A percentile compares a stretch with the other conserved stretches of the same genome.
Conservation (phyloP, 1,140 invertebrate species). For the Monochamus saltuarius region DNA sequence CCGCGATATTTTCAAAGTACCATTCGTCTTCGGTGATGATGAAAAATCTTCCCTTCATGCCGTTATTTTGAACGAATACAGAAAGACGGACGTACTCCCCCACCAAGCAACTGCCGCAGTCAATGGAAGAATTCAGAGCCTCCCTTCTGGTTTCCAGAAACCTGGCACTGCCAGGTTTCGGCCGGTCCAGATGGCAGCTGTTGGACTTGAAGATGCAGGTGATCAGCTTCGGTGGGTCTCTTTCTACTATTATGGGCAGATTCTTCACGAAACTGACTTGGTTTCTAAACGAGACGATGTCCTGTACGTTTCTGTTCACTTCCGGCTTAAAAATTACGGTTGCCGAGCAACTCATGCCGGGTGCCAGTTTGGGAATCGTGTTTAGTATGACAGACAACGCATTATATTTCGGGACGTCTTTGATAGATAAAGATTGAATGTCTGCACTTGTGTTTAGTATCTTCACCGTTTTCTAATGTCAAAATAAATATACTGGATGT, state of each 20-base stretch:
- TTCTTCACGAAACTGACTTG: constrained; percentile 7
- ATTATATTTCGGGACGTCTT: constrained; percentile 15
- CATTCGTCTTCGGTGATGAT: constrained; percentile 39
- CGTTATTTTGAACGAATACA: constrained; percentile 36
- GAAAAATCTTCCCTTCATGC: constrained; percentile 37
- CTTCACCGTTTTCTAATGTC: constrained; percentile 28
- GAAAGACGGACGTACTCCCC: constrained; percentile 28
- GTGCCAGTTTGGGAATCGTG: constrained; percentile 22
- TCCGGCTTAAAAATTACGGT: constrained; percentile 31
- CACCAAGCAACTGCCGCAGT: constrained; percentile 38
- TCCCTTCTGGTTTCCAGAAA: constrained; percentile 22
- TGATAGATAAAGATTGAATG: constrained; percentile 21
- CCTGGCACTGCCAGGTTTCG: background rate
- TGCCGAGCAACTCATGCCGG: constrained; percentile 35
- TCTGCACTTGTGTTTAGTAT: constrained; percentile 27
- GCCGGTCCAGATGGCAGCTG: background rate
- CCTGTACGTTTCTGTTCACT: constrained; percentile 22
- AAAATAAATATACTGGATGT: constrained; percentile 10
- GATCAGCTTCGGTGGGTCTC: constrained; percentile 26
- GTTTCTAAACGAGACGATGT: constrained; percentile 24
- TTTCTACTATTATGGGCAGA: constrained; percentile 20
- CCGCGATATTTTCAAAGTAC: constrained; percentile 25
- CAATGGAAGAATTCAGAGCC: constrained; percentile 38
- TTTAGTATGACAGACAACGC: constrained; percentile 25
- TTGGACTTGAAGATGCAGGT: constrained; percentile 21